These are phyloP conservation scores for Eilema caniola DNA, from an alignment of 2,888 invertebrate species.

Conservation along the genomic window DNA sequence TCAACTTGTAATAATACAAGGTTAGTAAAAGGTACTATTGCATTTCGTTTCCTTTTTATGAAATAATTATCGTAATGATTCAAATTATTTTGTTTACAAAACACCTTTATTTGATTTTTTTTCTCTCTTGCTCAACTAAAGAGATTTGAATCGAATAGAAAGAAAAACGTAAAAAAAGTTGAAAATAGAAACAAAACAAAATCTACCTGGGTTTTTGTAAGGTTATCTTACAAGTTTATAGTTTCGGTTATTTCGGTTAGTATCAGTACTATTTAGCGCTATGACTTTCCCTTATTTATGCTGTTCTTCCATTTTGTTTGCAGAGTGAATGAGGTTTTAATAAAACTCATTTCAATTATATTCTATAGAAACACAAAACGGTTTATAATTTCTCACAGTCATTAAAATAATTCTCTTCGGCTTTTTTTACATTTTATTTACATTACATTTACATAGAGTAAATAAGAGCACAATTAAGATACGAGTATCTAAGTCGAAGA, in stretches of 20 bases:
- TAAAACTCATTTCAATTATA: not conserved
- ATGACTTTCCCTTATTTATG: no score
- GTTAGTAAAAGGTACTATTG: not conserved
- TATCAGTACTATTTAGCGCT: no score
- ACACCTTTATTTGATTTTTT: no score
- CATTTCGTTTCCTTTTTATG: not conserved
- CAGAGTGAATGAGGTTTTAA: not conserved
- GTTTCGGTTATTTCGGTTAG: no score
- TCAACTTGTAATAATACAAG: not conserved
- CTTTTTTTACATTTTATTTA: slow-evolving; percentile 12
- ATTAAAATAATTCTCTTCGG: not conserved
- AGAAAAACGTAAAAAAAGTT: no score
- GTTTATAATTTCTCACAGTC: slow-evolving; percentile 18
- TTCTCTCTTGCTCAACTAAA: no score
- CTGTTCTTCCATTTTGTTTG: no score
- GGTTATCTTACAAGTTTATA: no score
- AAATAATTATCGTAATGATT: not conserved
- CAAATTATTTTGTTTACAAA: not conserved
- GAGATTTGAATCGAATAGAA: no score
- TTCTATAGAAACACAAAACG: not conserved
- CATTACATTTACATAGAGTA: slow-evolving; percentile 29
- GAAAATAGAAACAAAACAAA: no score
- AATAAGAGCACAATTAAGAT: slow-evolving; percentile 42
- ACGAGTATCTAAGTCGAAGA: slow-evolving; percentile 52
- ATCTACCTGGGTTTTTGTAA: no score